Base-by-base conservation (phyloP, 53 echinoderm and acorn worm genomes). In the Paelopatides confundens region DNA sequence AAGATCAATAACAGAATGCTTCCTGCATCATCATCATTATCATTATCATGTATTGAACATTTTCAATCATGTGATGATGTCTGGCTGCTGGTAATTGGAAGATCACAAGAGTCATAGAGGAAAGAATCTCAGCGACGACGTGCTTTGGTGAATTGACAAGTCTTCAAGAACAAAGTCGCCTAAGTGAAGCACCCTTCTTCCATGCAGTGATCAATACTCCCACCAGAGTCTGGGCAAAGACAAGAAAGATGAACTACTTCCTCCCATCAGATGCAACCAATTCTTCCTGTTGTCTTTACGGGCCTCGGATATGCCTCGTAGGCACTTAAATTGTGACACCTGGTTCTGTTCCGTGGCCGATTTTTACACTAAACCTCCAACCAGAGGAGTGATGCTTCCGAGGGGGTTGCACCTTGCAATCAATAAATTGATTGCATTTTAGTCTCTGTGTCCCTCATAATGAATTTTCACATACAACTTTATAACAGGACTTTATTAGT, bases 141-240 rank as follows among this genome's bases (percentile, higher is more conserved):
- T 43, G 9, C 9, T 43, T 43, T 12, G 43, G 43, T 43, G 43
- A 43, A 8, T 12, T 43, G 43, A 43, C 14, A 67, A 68, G 68
- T 8, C 68, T 68, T 68, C 68, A 39, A 40, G 43, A 74, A 6
- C 27, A 26, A 40, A 21, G 74, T 39, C 26, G 74, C 74, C 74
- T 9, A 39, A 39, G 40, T 46, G 27, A 23, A 74, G 40, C 74
- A 39, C 46, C 40, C 43, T 46, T n/a, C n/a, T n/a, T 43, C 74
- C 74, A 74, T 74, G 74, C 38, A 74, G 46, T 74, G 74, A 74
- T 74, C 74, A 74, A 74, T 74, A 74, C 46, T 71, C 37, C 40
- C n/a, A 9, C 2, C 58, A 35, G 37, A 74, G 46, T 29, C 46
- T 26, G 36, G n/a, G 70, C 10, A 8, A 35, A 70, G 70, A 70